These are phyloP conservation scores for Tolmerus cingulatus DNA, from an alignment of 2,888 invertebrate genomes.

Conservation along the genomic window DNA sequence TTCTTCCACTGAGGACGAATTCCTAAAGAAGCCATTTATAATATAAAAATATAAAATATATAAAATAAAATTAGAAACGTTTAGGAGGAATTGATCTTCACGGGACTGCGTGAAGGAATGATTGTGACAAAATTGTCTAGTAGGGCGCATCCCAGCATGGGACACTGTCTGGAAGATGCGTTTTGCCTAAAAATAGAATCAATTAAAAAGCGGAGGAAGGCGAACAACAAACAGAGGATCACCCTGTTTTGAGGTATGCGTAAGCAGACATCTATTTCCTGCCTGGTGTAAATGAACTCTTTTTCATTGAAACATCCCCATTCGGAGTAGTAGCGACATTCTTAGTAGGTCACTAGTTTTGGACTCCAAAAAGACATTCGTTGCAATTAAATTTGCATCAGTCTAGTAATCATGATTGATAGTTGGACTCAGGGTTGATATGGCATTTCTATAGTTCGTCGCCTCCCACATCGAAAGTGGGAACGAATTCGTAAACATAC, in stretches of 20 bases:
- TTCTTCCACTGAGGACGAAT: conserved; percentile 56
- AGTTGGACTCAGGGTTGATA: neutral
- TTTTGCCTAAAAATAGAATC: conserved; percentile 25
- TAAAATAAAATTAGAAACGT: neutral
- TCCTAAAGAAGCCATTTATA: conserved; percentile 57
- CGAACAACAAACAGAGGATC: neutral
- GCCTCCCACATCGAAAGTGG: neutral
- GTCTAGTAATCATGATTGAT: neutral
- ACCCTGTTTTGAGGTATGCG: neutral
- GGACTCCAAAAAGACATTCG: neutral
- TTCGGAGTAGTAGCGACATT: neutral
- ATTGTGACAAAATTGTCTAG: neutral
- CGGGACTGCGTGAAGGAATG: neutral
- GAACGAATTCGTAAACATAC: neutral
- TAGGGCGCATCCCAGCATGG: conserved; percentile 13
- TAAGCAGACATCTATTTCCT: conserved; percentile 29
- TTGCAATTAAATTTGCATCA: neutral
- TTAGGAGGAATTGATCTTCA: neutral
- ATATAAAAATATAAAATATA: too few species aligned
- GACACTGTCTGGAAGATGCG: neutral
- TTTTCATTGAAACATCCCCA: neutral
- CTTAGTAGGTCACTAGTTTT: conserved; percentile 5
- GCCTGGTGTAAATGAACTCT: conserved; percentile 27
- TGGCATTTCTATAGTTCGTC: neutral
- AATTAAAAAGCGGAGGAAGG: neutral